These are phyloP conservation scores for Ectropis crepuscularia DNA, from an alignment of 2,888 invertebrate genomes.

Conservation along the genomic window DNA sequence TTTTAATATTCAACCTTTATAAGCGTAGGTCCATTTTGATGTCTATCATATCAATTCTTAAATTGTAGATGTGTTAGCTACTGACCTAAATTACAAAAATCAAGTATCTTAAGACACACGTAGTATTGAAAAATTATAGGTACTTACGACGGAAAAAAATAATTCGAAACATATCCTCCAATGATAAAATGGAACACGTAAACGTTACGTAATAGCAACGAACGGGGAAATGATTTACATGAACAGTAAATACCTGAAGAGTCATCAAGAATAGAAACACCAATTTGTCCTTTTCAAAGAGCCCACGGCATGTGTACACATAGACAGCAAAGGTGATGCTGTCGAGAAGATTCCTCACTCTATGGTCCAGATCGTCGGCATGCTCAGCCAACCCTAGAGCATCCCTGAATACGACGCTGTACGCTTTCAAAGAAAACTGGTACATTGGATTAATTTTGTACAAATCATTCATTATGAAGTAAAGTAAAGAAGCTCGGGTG, in stretches of 20 bases:
- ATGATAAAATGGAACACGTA: no score
- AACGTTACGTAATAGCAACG: no score
- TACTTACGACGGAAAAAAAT: no score
- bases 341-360: constrained; percentile 92
- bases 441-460: constrained; percentile 97
- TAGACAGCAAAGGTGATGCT: constrained; percentile 94
- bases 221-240: no score
- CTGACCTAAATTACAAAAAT: no score
- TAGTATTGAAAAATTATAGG: no score
- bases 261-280: constrained; percentile 95
- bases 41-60: no score
- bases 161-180: no score
- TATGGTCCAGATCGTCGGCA: constrained; percentile 88
- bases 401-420: constrained; percentile 95
- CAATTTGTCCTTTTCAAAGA: constrained; percentile 96
- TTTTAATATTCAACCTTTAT: not conserved
- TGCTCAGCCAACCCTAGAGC: constrained; percentile 89
- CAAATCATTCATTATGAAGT: constrained; percentile 96
- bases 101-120: no score
- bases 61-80: no score
- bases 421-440: constrained; percentile 97
- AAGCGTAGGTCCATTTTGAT: not conserved
- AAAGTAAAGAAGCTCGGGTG: constrained; percentile 93
- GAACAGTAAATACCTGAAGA: constrained; percentile 83
- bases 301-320: constrained; percentile 94